Percentiles rank a stretch among this genome's conserved stretches.
Evolutionary conservation across 2,113 vertebrate species (phyloP).

Genomic region (Turnix velox): DNA sequence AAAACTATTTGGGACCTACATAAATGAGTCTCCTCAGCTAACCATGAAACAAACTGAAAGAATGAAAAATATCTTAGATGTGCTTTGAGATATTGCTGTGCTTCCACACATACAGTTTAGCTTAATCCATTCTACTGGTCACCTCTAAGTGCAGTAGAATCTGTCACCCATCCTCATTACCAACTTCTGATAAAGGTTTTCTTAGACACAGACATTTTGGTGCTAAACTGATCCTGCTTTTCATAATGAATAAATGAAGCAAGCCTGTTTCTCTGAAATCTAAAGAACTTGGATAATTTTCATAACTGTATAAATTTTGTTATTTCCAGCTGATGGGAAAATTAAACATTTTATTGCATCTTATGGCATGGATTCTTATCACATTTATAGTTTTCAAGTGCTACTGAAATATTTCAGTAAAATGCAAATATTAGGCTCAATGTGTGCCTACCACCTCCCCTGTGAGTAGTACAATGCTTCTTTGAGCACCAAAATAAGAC

Average conservation of each 20-base stretch:
- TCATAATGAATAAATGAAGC: neutral
- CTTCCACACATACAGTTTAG: accelerated
- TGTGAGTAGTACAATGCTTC: neutral
- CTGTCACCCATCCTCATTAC: neutral
- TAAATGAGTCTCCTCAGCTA: conserved; percentile 23
- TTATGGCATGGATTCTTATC: neutral
- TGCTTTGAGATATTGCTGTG: neutral
- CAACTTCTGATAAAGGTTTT: neutral
- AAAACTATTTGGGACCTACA: neutral
- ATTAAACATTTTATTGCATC: neutral
- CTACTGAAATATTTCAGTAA: neutral
- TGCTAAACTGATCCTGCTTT: neutral
- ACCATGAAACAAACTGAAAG: neutral
- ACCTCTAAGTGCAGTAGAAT: neutral
- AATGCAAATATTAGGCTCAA: neutral
- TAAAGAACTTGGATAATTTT: neutral
- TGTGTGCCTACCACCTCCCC: neutral
- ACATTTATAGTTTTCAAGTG: neutral
- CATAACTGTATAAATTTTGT: neutral
- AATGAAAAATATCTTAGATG: neutral
- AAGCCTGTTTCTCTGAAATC: neutral
- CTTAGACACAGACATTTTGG: neutral
- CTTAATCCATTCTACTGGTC: neutral
- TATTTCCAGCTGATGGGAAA: neutral
- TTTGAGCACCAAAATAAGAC: neutral